These are phyloP conservation scores for Hippocampus kuda DNA, from an alignment of 2,797 vertebrate species.

Conservation along the genomic window DNA sequence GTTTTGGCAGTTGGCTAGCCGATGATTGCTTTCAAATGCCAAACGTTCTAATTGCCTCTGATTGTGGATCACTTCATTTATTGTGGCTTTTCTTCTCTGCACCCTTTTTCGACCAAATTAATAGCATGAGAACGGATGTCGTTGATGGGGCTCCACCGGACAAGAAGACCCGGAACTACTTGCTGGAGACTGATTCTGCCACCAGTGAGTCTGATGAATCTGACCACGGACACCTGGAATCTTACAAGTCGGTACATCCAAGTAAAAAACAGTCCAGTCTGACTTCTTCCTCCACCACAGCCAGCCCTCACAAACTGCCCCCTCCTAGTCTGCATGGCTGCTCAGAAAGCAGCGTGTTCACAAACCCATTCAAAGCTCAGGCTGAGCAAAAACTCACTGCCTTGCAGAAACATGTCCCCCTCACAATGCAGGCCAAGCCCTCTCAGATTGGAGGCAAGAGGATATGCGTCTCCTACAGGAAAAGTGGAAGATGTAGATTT, in stretches of 20 bases:
- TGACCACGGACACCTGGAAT: slow-evolving; percentile 6
- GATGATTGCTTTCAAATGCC: not conserved
- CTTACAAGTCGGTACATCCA: slow-evolving; percentile 8
- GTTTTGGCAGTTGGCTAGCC: not conserved
- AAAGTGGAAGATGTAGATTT: slow-evolving; percentile 70
- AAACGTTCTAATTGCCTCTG: too few relatives aligned
- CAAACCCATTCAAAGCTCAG: slow-evolving; percentile 70
- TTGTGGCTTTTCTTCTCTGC: not conserved
- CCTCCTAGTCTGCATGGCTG: slow-evolving; percentile 51
- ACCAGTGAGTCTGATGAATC: slow-evolving; percentile 58
- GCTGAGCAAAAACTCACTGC: slow-evolving; percentile 64
- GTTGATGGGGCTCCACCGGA: not conserved
- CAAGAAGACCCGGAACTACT: slow-evolving; percentile 56
- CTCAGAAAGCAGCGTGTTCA: slow-evolving; percentile 65
- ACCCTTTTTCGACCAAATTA: not conserved
- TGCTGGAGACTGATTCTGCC: slow-evolving; percentile 57
- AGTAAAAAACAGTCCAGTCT: not conserved
- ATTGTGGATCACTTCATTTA: not conserved
- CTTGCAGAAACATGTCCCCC: slow-evolving; percentile 73
- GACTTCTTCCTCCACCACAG: slow-evolving; percentile 2
- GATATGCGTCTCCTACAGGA: slow-evolving; percentile 70
- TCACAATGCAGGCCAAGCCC: slow-evolving; percentile 65
- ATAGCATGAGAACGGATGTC: slow-evolving; percentile 21
- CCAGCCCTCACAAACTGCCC: slow-evolving; percentile 44
- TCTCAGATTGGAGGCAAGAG: slow-evolving; percentile 65